A percentile compares a stretch with the other conserved stretches of the same genome.
phyloP scores from a whole-genome alignment of 2,888 invertebrate species.

The Nymphalis urticae region DNA sequence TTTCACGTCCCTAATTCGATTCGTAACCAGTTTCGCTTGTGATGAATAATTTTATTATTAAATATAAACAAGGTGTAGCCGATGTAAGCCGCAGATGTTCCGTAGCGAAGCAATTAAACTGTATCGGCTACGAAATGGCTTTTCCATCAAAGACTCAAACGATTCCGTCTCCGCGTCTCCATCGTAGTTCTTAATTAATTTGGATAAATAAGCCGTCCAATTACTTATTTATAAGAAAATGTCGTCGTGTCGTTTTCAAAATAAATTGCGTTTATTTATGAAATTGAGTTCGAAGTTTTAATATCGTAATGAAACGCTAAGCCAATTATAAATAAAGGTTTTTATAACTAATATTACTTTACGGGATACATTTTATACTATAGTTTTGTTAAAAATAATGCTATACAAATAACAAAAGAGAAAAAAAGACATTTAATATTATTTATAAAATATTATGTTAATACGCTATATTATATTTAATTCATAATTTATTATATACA shows the following conservation, averaged over 20 bases:
- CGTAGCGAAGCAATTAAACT: constrained; percentile 56
- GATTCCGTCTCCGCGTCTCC: constrained; percentile 11
- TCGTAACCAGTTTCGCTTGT: not conserved
- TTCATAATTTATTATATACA: no score
- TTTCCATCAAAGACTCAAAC: constrained; percentile 47
- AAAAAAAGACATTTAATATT: no score
- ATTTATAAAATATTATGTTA: no score
- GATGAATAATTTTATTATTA: constrained; percentile 16
- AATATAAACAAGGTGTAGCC: constrained; percentile 29
- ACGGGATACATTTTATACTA: no score
- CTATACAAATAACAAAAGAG: no score
- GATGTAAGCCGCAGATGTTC: constrained; percentile 56
- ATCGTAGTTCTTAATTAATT: constrained; percentile 37
- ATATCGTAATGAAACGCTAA: not conserved
- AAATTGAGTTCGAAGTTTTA: not conserved
- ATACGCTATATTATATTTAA: no score
- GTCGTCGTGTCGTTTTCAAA: constrained; percentile 14
- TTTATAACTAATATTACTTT: not conserved
- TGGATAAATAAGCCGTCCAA: constrained; percentile 26
- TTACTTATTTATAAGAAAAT: constrained; percentile 20
- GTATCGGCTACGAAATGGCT: constrained; percentile 47
- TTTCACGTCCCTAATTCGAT: not conserved
- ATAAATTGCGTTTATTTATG: constrained; percentile 12
- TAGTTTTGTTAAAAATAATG: no score
- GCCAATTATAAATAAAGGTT: not conserved